Percentiles rank a stretch among this genome's conserved stretches.
phyloP scores from a whole-genome alignment of 1,140 invertebrate genomes.

The Drosophila lacteicornis region DNA sequence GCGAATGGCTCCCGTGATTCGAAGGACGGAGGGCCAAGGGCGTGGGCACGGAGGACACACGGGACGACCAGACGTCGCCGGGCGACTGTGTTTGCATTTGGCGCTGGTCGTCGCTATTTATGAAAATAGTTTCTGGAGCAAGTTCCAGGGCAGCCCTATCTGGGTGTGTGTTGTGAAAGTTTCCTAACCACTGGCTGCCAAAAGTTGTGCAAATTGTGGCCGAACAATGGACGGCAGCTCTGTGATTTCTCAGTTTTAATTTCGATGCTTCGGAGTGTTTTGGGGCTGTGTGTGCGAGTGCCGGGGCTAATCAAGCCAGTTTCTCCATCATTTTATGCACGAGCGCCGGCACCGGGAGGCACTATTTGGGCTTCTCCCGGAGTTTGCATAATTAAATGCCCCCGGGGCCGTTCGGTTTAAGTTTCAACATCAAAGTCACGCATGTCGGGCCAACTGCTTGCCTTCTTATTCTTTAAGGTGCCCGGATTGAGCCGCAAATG shows the following conservation, averaged over 20 bases:
- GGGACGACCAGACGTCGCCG: constrained; percentile 63
- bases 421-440: constrained; percentile 50
- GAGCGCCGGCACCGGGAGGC: constrained; percentile 10
- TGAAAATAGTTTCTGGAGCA: constrained; percentile 76
- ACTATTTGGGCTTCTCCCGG: neutral
- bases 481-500: constrained; percentile 19
- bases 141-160: constrained; percentile 29
- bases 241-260: constrained; percentile 78
- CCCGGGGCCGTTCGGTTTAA: constrained; percentile 15
- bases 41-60: constrained; percentile 1
- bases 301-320: constrained; percentile 56
- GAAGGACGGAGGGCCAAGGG: constrained; percentile 3
- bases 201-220: constrained; percentile 80
- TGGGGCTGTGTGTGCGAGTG: constrained; percentile 11
- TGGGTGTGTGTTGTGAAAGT: constrained; percentile 55
- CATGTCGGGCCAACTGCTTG: constrained; percentile 26
- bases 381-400: constrained; percentile 55
- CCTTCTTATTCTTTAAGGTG: constrained; percentile 32
- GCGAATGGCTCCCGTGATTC: constrained; percentile 22
- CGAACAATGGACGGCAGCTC: constrained; percentile 65
- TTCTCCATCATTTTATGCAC: constrained; percentile 36
- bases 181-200: constrained; percentile 71
- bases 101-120: constrained; percentile 70
- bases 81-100: constrained; percentile 67
- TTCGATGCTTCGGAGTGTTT: constrained; percentile 64